phyloP scores from a whole-genome alignment of 1,140 invertebrate genomes.

The Acarapis woodi region DNA sequence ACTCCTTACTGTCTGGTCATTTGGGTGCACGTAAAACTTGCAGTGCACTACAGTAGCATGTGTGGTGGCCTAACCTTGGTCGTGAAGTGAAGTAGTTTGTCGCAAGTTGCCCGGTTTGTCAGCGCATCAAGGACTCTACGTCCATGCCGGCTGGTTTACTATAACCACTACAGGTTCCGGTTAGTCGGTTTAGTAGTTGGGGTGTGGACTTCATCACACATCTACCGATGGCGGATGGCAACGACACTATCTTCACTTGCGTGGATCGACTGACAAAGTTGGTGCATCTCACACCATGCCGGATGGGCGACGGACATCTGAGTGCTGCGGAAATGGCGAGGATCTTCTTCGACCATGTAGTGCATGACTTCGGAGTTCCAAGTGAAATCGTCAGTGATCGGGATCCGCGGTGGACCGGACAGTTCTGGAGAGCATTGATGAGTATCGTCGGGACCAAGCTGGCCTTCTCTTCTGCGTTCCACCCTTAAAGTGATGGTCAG shows the following conservation, averaged over 20 bases:
- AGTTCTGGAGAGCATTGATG: too few relatives aligned
- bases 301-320: too few relatives aligned
- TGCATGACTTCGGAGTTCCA: conserved; percentile 10
- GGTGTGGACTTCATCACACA: background rate
- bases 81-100: background rate
- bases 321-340: conserved; percentile 12
- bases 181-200: background rate
- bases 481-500: too few relatives aligned
- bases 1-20: conserved; percentile 1
- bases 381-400: conserved; percentile 10
- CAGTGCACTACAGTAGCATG: background rate
- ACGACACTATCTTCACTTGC: conserved; percentile 12
- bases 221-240: conserved; percentile 9
- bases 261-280: conserved; percentile 15
- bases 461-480: too few relatives aligned
- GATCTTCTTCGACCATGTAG: conserved; percentile 10
- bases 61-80: background rate
- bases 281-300: conserved; percentile 11
- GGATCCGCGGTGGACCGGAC: too few relatives aligned
- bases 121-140: background rate
- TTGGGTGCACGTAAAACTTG: conserved; percentile 2
- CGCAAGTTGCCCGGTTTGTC: background rate
- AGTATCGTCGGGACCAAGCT: too few relatives aligned
- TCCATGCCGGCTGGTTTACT: background rate
- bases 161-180: background rate